Evolutionary conservation across 2,888 invertebrate genomes (phyloP), one percentile per base, ranked within the genome.

Genomic region (Ophion ventricosus): DNA sequence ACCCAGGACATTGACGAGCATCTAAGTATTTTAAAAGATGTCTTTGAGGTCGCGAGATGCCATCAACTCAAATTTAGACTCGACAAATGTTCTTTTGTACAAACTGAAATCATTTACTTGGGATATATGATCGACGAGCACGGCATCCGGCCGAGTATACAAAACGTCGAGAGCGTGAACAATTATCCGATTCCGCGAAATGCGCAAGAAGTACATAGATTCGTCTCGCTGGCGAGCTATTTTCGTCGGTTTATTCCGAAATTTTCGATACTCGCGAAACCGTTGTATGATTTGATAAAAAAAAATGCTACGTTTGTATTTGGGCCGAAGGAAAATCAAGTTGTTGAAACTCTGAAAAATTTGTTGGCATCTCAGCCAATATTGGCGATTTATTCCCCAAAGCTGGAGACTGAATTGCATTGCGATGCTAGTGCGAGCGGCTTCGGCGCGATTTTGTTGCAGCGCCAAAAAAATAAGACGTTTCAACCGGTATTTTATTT

Each of bases 401-500:
- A 80, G 0, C 66, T 81, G 0, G 85, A 87, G 26, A 88, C 82
- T 2, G 86, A 88, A 54, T 29, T 88, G 8, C 87, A 90, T 54
- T 87, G 87, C 17, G 88, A 88, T 17, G 88, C 88, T 1, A 88
- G 88, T 49, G 64, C 85, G 11, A 23, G 26, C 5, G 87, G 85
- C 0, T 87, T 79, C 3, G 87, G 87, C 0, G 86, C 84, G 2
- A 88, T 89, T 17, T 29, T 89, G 0, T n/a, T 88, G 2, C 87
- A 90, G 17, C 78, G 61, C 20, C 85, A 88, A 14, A 57, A 1
- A 7, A 85, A 87, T 7, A 63, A 67, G 0, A 40, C n/a, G 26
- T 73, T 87, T 23, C 59, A 72, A n/a, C 85, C 86, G 0, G 82
- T 91, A 1, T 86, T 85, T 1, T 91, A 86, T 76, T 87, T 87